Percentiles rank a stretch among this genome's conserved stretches.
Conservation (phyloP, 2,888 invertebrate species). For the Caradrina kadenii region DNA sequence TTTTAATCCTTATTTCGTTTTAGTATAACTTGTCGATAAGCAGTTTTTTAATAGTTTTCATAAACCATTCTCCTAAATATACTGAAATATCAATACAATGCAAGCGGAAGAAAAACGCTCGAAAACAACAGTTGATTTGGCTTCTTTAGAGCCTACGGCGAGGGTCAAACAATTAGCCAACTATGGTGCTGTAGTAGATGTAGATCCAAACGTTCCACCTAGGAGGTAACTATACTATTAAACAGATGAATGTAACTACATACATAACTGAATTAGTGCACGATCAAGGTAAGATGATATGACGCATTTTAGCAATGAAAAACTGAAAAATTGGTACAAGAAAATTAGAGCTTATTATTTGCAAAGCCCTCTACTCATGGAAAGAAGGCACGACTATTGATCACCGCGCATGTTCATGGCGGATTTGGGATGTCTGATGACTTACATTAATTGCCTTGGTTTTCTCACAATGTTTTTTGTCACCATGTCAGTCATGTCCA, state of each 20-base stretch:
- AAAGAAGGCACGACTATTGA: no score
- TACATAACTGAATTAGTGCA: not conserved
- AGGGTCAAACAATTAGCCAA: conserved; percentile 93
- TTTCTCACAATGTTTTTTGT: no score
- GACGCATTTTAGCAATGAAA: conserved; percentile 17
- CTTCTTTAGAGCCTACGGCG: conserved; percentile 91
- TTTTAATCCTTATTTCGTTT: conserved; percentile 1
- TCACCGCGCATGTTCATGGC: no score
- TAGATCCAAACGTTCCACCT: conserved; percentile 94
- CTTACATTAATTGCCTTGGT: no score
- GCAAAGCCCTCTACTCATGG: no score
- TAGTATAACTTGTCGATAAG: not conserved
- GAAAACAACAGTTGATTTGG: conserved; percentile 76
- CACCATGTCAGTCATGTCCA: no score
- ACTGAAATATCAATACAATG: conserved; percentile 66
- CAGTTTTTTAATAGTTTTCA: conserved; percentile 15
- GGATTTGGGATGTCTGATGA: no score
- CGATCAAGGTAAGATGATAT: conserved; percentile 15
- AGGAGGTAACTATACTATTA: conserved; percentile 90
- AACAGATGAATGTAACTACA: not conserved
- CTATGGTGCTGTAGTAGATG: conserved; percentile 93
- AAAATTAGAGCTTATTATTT: no score
- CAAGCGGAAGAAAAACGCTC: conserved; percentile 79
- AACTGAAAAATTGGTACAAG: not conserved
- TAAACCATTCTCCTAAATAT: conserved; percentile 14